Percentiles rank a stretch among this genome's conserved stretches.
Conservation (phyloP, 2,888 invertebrate species). For the Aromia moschata region DNA sequence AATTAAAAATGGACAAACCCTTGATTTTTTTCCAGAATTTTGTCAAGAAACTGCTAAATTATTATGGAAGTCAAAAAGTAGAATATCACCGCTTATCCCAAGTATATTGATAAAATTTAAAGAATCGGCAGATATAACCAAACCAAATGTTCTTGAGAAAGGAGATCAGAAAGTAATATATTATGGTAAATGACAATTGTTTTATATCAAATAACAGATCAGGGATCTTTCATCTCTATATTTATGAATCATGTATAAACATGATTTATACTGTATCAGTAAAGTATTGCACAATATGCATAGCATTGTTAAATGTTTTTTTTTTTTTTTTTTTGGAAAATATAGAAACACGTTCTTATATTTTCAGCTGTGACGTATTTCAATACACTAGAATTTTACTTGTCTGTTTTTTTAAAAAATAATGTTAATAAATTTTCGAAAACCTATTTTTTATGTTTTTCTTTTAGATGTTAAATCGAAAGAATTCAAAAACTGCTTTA, state of each 20-base stretch:
- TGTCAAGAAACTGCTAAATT: constrained; percentile 33
- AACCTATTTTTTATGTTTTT: constrained; percentile 37
- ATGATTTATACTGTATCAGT: neutral
- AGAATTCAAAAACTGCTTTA: constrained; percentile 38
- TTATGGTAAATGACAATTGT: neutral
- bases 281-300: too few species aligned
- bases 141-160: neutral
- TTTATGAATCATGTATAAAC: neutral
- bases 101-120: constrained; percentile 39
- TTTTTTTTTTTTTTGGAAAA: too few species aligned
- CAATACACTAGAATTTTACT: neutral
- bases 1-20: constrained; percentile 36
- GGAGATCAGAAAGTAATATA: neutral
- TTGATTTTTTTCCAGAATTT: constrained; percentile 33
- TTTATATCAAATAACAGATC: neutral
- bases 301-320: too few species aligned
- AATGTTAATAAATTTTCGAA: constrained; percentile 1
- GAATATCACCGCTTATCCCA: constrained; percentile 36
- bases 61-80: constrained; percentile 31
- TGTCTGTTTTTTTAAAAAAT: neutral
- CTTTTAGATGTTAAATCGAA: too few species aligned
- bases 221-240: neutral
- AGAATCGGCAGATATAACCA: constrained; percentile 12
- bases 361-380: neutral
- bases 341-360: neutral